Evolutionary conservation across 1,140 invertebrate genomes (phyloP).

Genomic region (Potamilus streckersoni): DNA sequence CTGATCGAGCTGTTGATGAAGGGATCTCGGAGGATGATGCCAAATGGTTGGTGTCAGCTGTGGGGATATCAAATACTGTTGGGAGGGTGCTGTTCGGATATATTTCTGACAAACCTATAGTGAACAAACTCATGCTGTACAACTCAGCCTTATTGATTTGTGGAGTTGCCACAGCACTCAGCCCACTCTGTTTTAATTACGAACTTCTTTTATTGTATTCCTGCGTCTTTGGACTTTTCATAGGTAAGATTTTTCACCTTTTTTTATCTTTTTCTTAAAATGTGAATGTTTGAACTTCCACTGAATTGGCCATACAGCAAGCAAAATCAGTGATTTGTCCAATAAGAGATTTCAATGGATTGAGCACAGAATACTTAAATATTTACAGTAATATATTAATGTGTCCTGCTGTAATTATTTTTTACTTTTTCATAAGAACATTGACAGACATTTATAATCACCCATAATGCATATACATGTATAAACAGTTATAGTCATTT

Average conservation of each 20-base stretch:
- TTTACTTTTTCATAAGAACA: too few species aligned
- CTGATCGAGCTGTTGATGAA: slow-evolving; percentile 62
- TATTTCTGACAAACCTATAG: slow-evolving; percentile 70
- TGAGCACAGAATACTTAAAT: too few species aligned
- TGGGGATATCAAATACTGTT: slow-evolving; percentile 75
- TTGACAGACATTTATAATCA: too few species aligned
- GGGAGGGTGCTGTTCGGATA: slow-evolving; percentile 71
- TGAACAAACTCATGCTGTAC: slow-evolving; percentile 80
- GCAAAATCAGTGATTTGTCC: too few species aligned
- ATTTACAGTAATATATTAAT: too few species aligned
- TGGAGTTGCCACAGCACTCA: slow-evolving; percentile 80
- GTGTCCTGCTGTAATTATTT: too few species aligned
- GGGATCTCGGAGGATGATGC: slow-evolving; percentile 78
- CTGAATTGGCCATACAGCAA: too few species aligned
- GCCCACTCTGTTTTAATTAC: slow-evolving; percentile 79
- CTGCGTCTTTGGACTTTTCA: slow-evolving; percentile 86
- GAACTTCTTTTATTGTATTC: slow-evolving; percentile 80
- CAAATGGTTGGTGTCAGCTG: slow-evolving; percentile 91
- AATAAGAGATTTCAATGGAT: too few species aligned
- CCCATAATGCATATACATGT: too few species aligned
- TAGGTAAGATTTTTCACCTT: slow-evolving; percentile 65
- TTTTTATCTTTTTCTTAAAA: too few species aligned
- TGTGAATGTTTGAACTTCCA: too few species aligned
- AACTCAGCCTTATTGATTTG: slow-evolving; percentile 87
- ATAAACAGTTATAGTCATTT: too few species aligned